Evolutionary conservation across 2,797 vertebrate genomes (phyloP).

Genomic region (Alcedo atthis): DNA sequence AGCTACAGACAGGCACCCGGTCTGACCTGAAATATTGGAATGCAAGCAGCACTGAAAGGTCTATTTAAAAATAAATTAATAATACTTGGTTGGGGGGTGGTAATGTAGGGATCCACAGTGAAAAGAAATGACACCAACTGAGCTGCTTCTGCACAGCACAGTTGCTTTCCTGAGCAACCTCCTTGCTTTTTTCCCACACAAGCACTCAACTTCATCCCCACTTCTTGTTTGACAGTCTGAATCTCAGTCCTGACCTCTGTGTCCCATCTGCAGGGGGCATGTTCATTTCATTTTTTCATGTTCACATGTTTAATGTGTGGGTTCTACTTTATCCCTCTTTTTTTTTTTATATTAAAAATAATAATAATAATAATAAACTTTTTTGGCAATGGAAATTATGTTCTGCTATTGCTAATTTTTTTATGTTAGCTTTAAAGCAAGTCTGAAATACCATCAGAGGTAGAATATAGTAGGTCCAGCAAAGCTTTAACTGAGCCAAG

Average conservation of each 20-base stretch:
- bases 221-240: neutral
- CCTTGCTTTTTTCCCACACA: neutral
- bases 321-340: neutral
- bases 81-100: too few species aligned
- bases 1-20: neutral
- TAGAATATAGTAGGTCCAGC: neutral
- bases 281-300: too few species aligned
- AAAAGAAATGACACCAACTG: constrained; percentile 42
- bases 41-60: neutral
- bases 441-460: neutral
- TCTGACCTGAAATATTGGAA: constrained; percentile 16
- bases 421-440: neutral
- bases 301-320: neutral
- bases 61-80: constrained; percentile 12
- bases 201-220: neutral
- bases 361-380: neutral
- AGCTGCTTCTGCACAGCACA: constrained; percentile 36
- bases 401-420: neutral
- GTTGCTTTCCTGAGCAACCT: neutral
- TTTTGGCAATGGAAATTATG: neutral
- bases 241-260: neutral
- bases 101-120: neutral
- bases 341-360: neutral
- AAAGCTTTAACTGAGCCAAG: neutral
- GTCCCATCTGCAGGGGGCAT: neutral